Base-by-base conservation (phyloP, 1,140 invertebrate genomes). In the Aphelinus certus region DNA sequence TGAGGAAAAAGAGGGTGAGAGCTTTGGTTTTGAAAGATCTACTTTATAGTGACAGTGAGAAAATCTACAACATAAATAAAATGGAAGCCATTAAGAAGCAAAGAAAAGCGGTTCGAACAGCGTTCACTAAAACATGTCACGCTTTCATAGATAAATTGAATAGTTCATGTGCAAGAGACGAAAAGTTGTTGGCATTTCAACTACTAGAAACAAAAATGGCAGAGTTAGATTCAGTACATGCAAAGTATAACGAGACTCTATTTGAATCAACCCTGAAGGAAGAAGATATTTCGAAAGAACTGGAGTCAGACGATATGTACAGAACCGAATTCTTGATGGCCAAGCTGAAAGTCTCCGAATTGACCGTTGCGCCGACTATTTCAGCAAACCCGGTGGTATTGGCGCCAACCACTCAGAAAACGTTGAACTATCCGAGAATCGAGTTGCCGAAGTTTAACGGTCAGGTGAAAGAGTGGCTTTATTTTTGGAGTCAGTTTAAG, bases 41-140 rank as follows among this genome's bases (percentile, higher is more conserved):
- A n/a, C n/a, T n/a, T n/a, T n/a, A n/a, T n/a, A n/a, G n/a, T n/a
- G n/a, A n/a, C n/a, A n/a, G n/a, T n/a, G n/a, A n/a, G n/a, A n/a
- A n/a, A n/a, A n/a, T n/a, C n/a, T n/a, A n/a, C n/a, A n/a, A n/a
- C n/a, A n/a, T n/a, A n/a, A n/a, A n/a, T n/a, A 71, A 71, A 63
- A 71, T 56, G 70, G 70, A 71, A 48, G 58, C 47, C 7, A 49
- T 71, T 1, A 71, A 71, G 43, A 71, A 64, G 42, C 58, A 64
- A 63, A 63, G 70, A 47, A 71, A 71, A 46, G 58, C 26, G 51
- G 7, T 53, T 26, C 58, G 70, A 42, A 5, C 60, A 10, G 49
- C 70, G 3, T 71, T 71, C 42, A 7, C 70, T 6, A 71, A 51
- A 64, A 61, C 70, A 45, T 45, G 55, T 48, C 62, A 47, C 43